A percentile compares a stretch with the other conserved stretches of the same genome.
Evolutionary conservation across 2,888 invertebrate species (phyloP).

Genomic region (Andrena chrysosceles): DNA sequence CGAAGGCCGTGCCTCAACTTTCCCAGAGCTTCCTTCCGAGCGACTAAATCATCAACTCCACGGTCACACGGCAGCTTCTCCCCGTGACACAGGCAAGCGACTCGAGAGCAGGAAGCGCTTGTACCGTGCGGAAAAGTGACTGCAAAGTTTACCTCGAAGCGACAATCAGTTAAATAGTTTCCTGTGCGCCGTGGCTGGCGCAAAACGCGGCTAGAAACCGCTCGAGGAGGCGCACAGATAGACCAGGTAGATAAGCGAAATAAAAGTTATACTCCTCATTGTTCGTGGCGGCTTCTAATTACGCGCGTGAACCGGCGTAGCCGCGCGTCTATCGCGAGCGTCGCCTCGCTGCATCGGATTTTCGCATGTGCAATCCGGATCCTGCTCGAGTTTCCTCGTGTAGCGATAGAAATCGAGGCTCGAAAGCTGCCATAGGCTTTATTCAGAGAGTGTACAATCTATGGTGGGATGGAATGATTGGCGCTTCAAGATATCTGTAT

Average conservation of each 20-base stretch:
- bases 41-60: slow-evolving; percentile 42
- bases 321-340: slow-evolving; percentile 44
- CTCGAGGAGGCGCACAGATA: slow-evolving; percentile 75
- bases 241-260: slow-evolving; percentile 80
- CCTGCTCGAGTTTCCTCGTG: slow-evolving; percentile 58
- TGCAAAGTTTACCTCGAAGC: slow-evolving; percentile 73
- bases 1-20: background rate
- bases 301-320: slow-evolving; percentile 72
- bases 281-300: slow-evolving; percentile 83
- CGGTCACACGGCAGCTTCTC: slow-evolving; percentile 54
- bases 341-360: slow-evolving; percentile 51
- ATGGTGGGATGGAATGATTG: slow-evolving; percentile 46
- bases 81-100: slow-evolving; percentile 68
- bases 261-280: slow-evolving; percentile 83
- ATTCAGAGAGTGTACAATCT: slow-evolving; percentile 46
- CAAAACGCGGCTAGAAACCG: slow-evolving; percentile 53
- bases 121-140: slow-evolving; percentile 74
- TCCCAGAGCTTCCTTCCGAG: slow-evolving; percentile 21
- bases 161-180: slow-evolving; percentile 79
- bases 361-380: slow-evolving; percentile 60
- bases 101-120: slow-evolving; percentile 70
- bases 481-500: slow-evolving; percentile 24
- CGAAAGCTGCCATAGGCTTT: slow-evolving; percentile 42
- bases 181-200: slow-evolving; percentile 65
- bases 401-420: slow-evolving; percentile 52